phyloP scores from a whole-genome alignment of 2,113 vertebrate species.

The Rhinichthys klamathensis region DNA sequence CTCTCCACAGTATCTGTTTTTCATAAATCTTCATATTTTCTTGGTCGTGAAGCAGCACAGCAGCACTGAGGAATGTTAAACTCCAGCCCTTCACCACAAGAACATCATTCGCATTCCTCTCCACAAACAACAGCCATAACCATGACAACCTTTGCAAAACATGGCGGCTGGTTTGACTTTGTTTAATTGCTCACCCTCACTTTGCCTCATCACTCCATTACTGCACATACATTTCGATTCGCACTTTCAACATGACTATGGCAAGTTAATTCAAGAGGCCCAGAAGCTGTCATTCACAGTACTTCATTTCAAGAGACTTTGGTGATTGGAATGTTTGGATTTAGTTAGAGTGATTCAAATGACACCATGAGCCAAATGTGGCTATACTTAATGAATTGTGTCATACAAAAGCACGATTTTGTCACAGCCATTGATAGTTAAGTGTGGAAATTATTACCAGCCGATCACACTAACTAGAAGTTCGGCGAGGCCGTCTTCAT shows the following conservation, averaged over 20 bases:
- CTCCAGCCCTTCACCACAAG: slow-evolving; percentile 74
- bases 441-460: not conserved
- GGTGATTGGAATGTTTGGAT: slow-evolving; percentile 32
- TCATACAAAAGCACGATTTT: slow-evolving; percentile 34
- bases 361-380: slow-evolving; percentile 4
- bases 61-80: slow-evolving; percentile 74
- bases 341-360: not conserved
- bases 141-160: slow-evolving; percentile 74
- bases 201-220: slow-evolving; percentile 44
- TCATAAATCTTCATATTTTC: not conserved
- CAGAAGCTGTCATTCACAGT: slow-evolving; percentile 66
- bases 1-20: slow-evolving; percentile 25
- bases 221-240: not conserved
- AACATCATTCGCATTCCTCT: slow-evolving; percentile 76
- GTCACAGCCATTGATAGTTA: not conserved
- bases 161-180: slow-evolving; percentile 71
- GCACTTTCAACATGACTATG: not conserved
- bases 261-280: slow-evolving; percentile 69
- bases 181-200: slow-evolving; percentile 70
- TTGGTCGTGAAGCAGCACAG: slow-evolving; percentile 53
- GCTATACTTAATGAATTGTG: slow-evolving; percentile 68
- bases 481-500: no score
- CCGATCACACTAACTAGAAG: not conserved
- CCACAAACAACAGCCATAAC: slow-evolving; percentile 71
- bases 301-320: slow-evolving; percentile 71